Evolutionary conservation across 1,140 invertebrate genomes (phyloP).

Genomic region (Formica exsecta): DNA sequence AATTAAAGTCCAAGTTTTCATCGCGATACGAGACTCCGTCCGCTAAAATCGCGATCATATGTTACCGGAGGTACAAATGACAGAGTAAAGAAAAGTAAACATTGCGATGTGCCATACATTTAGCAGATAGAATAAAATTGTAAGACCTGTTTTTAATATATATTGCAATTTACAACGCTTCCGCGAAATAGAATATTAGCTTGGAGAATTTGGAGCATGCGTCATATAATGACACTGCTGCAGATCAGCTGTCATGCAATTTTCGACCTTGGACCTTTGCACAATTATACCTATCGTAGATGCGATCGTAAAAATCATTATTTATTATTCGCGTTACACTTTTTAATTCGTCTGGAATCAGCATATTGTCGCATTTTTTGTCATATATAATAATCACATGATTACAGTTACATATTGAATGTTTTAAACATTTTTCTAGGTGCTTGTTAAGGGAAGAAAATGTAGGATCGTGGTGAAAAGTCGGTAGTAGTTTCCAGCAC

Average conservation of each 20-base stretch:
- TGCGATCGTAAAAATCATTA: slow-evolving; percentile 28
- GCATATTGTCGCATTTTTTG: background rate
- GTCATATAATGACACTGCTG: background rate
- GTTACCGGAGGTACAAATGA: background rate
- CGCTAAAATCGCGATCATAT: background rate
- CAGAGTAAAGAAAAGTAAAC: background rate
- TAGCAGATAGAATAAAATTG: background rate
- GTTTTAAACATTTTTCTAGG: background rate
- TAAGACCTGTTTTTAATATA: no score
- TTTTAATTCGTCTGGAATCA: background rate
- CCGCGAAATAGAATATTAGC: background rate
- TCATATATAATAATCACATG: background rate
- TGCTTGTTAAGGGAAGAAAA: no score
- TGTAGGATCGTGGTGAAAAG: no score
- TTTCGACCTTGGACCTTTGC: slow-evolving; percentile 16
- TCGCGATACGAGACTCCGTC: background rate
- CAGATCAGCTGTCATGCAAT: background rate
- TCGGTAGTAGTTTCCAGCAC: background rate
- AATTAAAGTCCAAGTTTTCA: background rate
- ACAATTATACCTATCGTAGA: background rate
- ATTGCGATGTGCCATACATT: background rate
- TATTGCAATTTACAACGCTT: background rate
- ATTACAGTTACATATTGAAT: background rate
- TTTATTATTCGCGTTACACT: background rate
- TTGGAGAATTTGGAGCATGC: background rate